Conservation (phyloP, 2,888 invertebrate genomes). For the Ectropis crepuscularia region DNA sequence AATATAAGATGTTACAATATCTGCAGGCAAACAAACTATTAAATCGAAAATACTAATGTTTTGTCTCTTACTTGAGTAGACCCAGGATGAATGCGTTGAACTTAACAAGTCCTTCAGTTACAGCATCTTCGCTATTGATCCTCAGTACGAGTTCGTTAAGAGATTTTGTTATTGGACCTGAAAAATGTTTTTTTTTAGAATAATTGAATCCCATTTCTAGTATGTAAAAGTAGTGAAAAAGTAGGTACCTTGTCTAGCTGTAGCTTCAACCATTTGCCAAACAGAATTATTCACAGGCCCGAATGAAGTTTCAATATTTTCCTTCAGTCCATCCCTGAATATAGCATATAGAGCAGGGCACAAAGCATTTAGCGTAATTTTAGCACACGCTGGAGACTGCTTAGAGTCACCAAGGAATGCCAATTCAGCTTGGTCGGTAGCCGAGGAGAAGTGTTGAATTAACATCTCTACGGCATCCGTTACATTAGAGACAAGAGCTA, state of each 20-base stretch:
- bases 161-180: constrained; percentile 92
- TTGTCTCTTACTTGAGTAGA: constrained; percentile 89
- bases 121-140: constrained; percentile 92
- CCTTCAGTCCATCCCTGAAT: constrained; percentile 93
- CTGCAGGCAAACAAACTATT: no score
- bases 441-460: constrained; percentile 88
- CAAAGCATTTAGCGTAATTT: constrained; percentile 89
- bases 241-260: constrained; percentile 89
- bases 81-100: constrained; percentile 96
- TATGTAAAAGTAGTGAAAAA: neutral
- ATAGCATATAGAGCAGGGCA: constrained; percentile 94
- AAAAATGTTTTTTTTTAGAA: constrained; percentile 8
- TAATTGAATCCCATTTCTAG: no score
- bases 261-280: constrained; percentile 95
- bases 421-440: constrained; percentile 86
- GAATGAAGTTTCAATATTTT: constrained; percentile 92
- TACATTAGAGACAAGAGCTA: constrained; percentile 89
- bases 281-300: constrained; percentile 94
- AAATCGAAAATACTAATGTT: neutral
- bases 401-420: constrained; percentile 85
- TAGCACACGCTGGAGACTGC: constrained; percentile 87
- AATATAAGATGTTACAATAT: no score
- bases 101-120: constrained; percentile 93
- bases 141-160: constrained; percentile 92
- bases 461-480: constrained; percentile 90